A percentile compares a stretch with the other conserved stretches of the same genome.
Evolutionary conservation across 2,113 vertebrate species (phyloP).

Genomic region (Prolemur simus): DNA sequence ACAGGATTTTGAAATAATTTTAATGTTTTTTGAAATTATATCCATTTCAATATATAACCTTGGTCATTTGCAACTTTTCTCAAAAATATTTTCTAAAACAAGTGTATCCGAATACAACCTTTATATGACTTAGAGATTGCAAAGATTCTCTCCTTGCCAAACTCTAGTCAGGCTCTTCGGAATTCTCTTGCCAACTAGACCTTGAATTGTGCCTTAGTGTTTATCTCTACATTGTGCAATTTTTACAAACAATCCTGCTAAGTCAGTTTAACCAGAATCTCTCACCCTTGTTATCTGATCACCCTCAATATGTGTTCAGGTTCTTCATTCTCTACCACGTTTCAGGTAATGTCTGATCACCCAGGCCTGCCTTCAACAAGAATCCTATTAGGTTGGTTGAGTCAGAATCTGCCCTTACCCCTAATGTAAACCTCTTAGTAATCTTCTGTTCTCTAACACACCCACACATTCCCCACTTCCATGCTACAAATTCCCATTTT

Average conservation of each 20-base stretch:
- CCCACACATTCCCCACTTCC: neutral
- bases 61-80: neutral
- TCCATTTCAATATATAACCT: neutral
- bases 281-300: neutral
- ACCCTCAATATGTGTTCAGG: neutral
- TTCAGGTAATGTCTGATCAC: neutral
- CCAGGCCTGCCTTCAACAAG: neutral
- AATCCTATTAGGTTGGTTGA: neutral
- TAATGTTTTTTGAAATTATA: neutral
- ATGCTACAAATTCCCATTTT: neutral
- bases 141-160: neutral
- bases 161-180: neutral
- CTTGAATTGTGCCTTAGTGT: neutral
- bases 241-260: neutral
- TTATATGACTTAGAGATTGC: neutral
- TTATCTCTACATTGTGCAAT: neutral
- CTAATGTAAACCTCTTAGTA: neutral
- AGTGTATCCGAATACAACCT: neutral
- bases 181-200: neutral
- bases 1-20: neutral
- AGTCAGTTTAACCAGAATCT: neutral
- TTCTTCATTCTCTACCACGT: neutral
- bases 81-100: neutral
- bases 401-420: neutral
- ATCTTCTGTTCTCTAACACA: neutral